A percentile compares a stretch with the other conserved stretches of the same genome.
These are phyloP conservation scores for Arizona elegans DNA, from an alignment of 2,113 vertebrate genomes.

Conservation along the genomic window DNA sequence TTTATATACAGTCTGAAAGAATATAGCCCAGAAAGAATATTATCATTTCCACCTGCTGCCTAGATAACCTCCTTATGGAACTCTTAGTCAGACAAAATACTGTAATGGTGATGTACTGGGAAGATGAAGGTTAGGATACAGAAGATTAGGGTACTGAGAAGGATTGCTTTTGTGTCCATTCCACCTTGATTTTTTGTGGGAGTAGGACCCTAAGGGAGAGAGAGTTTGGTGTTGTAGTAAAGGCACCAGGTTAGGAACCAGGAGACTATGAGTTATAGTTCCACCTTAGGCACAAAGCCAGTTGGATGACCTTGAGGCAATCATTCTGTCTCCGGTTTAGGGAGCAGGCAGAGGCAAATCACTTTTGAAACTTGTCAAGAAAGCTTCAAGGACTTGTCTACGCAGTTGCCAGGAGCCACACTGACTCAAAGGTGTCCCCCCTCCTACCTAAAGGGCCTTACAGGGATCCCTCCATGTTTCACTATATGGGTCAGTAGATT, in stretches of 20 bases:
- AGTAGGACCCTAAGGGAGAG: background rate
- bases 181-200: background rate
- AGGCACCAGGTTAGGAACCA: background rate
- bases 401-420: background rate
- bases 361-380: background rate
- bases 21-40: background rate
- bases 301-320: background rate
- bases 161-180: background rate
- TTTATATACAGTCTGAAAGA: background rate
- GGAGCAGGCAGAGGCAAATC: background rate
- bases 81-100: background rate
- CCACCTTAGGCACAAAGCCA: background rate
- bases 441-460: background rate
- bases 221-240: background rate
- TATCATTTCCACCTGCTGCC: background rate
- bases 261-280: background rate
- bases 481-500: background rate
- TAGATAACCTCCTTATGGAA: background rate
- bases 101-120: background rate
- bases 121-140: background rate
- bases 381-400: background rate
- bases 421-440: background rate
- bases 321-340: background rate
- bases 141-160: no score
- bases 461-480: background rate